Conservation (phyloP, 1,140 invertebrate species). For the Nylanderia fulva region DNA sequence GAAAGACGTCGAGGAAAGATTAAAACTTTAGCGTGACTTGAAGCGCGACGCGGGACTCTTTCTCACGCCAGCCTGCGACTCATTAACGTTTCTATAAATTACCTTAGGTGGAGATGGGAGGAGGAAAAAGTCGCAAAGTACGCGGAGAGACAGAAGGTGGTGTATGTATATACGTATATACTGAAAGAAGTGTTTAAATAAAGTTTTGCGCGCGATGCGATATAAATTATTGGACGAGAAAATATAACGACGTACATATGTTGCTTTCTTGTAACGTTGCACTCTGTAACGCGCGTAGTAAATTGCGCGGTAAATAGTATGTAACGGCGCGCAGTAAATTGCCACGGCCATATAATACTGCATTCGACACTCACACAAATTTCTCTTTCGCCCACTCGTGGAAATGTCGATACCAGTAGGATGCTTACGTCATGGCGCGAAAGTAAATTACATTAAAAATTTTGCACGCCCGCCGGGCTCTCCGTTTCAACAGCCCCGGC, state of each 20-base stretch:
- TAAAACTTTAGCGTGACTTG: constrained; percentile 17
- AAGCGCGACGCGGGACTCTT: background rate
- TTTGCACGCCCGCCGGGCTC: constrained; percentile 59
- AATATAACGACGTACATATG: constrained; percentile 59
- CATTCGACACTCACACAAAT: constrained; percentile 66
- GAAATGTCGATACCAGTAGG: constrained; percentile 64
- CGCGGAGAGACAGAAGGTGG: background rate
- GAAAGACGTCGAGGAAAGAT: background rate
- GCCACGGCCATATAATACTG: constrained; percentile 61
- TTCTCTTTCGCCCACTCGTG: constrained; percentile 67
- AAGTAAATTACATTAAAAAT: constrained; percentile 66
- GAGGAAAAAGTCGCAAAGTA: background rate
- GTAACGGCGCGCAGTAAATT: constrained; percentile 64
- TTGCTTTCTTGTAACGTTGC: constrained; percentile 61
- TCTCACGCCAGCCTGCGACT: background rate
- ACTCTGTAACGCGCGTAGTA: constrained; percentile 58
- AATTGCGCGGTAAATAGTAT: constrained; percentile 66
- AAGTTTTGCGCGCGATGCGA: constrained; percentile 3
- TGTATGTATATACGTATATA: no score
- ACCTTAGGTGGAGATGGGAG: background rate
- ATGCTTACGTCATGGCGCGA: constrained; percentile 64
- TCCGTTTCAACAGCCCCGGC: constrained; percentile 55
- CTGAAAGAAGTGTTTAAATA: constrained; percentile 42
- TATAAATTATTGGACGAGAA: constrained; percentile 60
- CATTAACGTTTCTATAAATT: constrained; percentile 51